phyloP scores from a whole-genome alignment of 2,797 vertebrate genomes.

The Sebastes hopkinsi region DNA sequence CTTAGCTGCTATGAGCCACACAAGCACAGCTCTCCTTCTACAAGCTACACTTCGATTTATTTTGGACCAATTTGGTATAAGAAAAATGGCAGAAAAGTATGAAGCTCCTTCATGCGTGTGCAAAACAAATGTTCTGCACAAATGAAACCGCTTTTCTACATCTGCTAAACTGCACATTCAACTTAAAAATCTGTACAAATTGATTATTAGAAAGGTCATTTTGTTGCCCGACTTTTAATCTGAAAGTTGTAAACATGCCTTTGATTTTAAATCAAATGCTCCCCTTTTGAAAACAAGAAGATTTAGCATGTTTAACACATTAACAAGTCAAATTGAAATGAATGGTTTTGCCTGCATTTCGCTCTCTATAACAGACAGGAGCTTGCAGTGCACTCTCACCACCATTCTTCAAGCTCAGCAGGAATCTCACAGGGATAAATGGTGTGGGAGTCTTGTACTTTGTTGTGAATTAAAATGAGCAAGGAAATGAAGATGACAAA shows the following conservation, averaged over 20 bases:
- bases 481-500: constrained; percentile 4
- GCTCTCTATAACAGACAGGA: not conserved
- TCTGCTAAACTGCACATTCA: not conserved
- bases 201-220: not conserved
- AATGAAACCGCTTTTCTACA: rapidly evolving
- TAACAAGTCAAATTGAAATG: not conserved
- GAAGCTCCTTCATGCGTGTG: not conserved
- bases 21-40: not conserved
- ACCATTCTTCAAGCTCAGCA: constrained; percentile 5
- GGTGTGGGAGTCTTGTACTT: constrained; percentile 5
- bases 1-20: not conserved
- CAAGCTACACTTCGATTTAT: not conserved
- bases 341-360: not conserved
- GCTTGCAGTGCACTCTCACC: not conserved
- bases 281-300: not conserved
- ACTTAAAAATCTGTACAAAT: not conserved
- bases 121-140: not conserved
- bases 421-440: constrained; percentile 18
- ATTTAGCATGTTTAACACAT: not conserved
- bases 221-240: not conserved
- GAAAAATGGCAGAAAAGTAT: not conserved
- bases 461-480: constrained; percentile 9
- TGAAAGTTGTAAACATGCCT: not conserved
- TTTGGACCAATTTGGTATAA: not conserved
- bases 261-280: not conserved